A percentile compares a stretch with the other conserved stretches of the same genome.
Evolutionary conservation across 1,140 invertebrate genomes (phyloP).

Genomic region (Diabrotica undecimpunctata): DNA sequence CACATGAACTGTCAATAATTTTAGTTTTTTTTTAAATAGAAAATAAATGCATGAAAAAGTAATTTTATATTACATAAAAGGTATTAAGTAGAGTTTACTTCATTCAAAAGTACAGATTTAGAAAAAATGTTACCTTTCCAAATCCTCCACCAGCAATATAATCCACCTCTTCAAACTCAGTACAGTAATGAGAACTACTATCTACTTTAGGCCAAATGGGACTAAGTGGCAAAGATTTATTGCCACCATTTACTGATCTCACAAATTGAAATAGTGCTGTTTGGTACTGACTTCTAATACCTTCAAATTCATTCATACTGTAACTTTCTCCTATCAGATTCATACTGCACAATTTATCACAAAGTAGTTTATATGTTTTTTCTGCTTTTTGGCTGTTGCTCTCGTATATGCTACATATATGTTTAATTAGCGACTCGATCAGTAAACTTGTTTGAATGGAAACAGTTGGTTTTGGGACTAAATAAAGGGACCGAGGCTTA

Average conservation of each 20-base stretch:
- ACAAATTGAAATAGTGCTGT: slow-evolving; percentile 59
- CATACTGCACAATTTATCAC: slow-evolving; percentile 61
- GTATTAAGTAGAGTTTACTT: no score
- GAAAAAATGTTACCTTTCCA: slow-evolving; percentile 52
- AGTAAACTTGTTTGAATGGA: slow-evolving; percentile 57
- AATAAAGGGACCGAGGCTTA: slow-evolving; percentile 6
- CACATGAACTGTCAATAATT: no score
- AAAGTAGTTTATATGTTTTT: slow-evolving; percentile 60
- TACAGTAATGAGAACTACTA: slow-evolving; percentile 60
- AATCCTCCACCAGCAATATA: slow-evolving; percentile 76
- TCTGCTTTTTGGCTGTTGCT: slow-evolving; percentile 54
- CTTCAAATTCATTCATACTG: slow-evolving; percentile 61
- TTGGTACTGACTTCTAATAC: slow-evolving; percentile 61
- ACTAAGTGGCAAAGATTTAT: slow-evolving; percentile 49
- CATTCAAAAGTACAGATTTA: no score
- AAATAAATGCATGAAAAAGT: no score
- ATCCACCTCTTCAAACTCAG: slow-evolving; percentile 70
- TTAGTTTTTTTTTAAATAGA: no score
- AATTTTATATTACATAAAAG: no score
- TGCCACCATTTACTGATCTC: slow-evolving; percentile 51
- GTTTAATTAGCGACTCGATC: slow-evolving; percentile 61
- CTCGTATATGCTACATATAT: slow-evolving; percentile 59
- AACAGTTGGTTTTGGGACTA: slow-evolving; percentile 9
- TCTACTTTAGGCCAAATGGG: slow-evolving; percentile 49
- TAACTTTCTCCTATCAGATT: slow-evolving; percentile 65